A percentile compares a stretch with the other conserved stretches of the same genome.
These are phyloP conservation scores for Apamea crenata DNA, from an alignment of 2,888 invertebrate species.

Conservation along the genomic window DNA sequence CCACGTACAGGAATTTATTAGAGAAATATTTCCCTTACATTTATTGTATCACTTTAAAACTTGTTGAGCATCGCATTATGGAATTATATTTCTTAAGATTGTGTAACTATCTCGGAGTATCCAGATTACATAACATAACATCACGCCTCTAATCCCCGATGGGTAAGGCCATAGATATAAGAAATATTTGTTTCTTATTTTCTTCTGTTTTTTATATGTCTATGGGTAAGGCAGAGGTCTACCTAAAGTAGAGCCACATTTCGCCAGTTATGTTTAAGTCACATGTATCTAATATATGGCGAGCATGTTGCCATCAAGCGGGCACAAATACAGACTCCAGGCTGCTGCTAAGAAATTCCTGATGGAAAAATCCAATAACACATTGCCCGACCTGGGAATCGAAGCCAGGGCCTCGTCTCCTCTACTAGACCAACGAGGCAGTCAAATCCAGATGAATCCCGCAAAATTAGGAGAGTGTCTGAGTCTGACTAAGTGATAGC, in stretches of 20 bases:
- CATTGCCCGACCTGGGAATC: neutral
- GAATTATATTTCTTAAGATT: neutral
- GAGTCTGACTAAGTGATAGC: neutral
- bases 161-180: neutral
- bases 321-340: neutral
- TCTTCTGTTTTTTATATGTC: neutral
- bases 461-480: neutral
- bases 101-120: neutral
- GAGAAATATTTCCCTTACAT: conserved; percentile 50
- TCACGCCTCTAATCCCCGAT: neutral
- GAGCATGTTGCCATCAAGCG: neutral
- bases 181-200: neutral
- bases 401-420: neutral
- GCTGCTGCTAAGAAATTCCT: neutral
- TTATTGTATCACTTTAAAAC: conserved; percentile 8
- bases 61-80: conserved; percentile 19
- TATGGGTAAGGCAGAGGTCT: neutral
- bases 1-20: conserved; percentile 57
- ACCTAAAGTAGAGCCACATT: neutral
- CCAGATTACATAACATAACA: neutral
- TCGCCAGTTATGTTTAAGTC: neutral
- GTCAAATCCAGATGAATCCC: neutral
- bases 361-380: neutral
- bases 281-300: neutral
- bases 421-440: neutral